These are phyloP conservation scores for Colius striatus DNA, from an alignment of 2,113 vertebrate genomes.

Conservation along the genomic window DNA sequence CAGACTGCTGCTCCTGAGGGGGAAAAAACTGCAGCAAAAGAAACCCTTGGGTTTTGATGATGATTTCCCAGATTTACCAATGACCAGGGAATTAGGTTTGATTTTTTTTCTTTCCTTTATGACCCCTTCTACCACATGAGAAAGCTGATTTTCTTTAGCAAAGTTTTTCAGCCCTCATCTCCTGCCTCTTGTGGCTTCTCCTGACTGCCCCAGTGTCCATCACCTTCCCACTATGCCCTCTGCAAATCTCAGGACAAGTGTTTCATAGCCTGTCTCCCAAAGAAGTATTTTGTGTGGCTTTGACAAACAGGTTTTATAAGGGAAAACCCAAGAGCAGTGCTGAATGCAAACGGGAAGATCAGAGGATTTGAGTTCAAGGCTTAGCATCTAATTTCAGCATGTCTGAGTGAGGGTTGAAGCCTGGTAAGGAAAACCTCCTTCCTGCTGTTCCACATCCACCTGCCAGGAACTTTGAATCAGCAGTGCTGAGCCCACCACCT, in stretches of 20 bases:
- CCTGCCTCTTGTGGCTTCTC: background rate
- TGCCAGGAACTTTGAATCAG: fast-evolving
- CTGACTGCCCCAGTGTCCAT: background rate
- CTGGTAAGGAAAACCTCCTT: background rate
- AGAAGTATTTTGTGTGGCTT: background rate
- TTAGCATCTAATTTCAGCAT: background rate
- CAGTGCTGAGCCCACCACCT: background rate
- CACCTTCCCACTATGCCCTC: background rate
- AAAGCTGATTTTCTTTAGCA: background rate
- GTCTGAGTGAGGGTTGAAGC: background rate
- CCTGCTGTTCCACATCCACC: background rate
- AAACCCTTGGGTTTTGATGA: background rate
- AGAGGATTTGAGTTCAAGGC: slow-evolving; percentile 4
- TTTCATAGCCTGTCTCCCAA: background rate
- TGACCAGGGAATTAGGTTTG: background rate
- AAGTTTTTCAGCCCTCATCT: background rate
- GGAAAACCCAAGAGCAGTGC: background rate
- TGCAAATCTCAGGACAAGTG: background rate
- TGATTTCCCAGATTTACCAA: background rate
- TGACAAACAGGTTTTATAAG: background rate
- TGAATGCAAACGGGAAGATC: background rate
- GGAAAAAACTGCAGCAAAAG: background rate
- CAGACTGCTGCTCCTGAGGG: background rate
- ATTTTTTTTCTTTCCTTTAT: background rate
- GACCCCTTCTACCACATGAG: background rate